Conservation (phyloP, 2,113 vertebrate genomes). For the Peromyscus leucopus region DNA sequence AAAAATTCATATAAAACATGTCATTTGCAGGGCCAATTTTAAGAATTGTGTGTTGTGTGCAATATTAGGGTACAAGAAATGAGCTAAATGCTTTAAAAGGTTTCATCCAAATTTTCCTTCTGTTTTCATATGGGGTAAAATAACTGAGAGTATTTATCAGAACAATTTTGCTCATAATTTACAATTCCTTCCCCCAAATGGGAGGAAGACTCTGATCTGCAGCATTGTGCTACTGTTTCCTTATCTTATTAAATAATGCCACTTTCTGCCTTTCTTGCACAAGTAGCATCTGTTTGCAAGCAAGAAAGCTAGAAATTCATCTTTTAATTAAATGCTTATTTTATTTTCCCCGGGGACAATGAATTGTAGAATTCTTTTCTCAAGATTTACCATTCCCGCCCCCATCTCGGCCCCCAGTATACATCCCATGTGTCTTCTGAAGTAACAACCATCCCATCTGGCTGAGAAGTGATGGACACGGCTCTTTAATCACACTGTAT, state of each 20-base stretch:
- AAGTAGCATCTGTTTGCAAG: conserved; percentile 75
- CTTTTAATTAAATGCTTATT: conserved; percentile 80
- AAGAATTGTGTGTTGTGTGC: conserved; percentile 2
- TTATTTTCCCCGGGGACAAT: conserved; percentile 69
- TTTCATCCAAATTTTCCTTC: conserved; percentile 60
- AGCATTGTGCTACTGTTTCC: conserved; percentile 39
- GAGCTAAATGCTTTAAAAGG: conserved; percentile 61
- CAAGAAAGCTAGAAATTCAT: conserved; percentile 66
- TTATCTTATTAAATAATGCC: conserved; percentile 72
- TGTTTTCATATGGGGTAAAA: conserved; percentile 49
- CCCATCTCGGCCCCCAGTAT: conserved; percentile 37
- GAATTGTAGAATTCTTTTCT: conserved; percentile 65
- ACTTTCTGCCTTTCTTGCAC: conserved; percentile 63
- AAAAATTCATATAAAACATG: conserved; percentile 35
- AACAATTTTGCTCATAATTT: conserved; percentile 61
- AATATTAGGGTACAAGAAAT: not conserved
- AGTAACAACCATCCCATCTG: conserved; percentile 76
- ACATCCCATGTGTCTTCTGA: conserved; percentile 64
- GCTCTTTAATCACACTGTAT: conserved; percentile 74
- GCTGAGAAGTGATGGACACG: conserved; percentile 68
- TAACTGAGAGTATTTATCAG: conserved; percentile 51
- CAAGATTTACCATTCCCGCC: conserved; percentile 63
- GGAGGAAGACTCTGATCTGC: conserved; percentile 64
- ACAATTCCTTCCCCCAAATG: conserved; percentile 52
- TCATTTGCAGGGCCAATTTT: not conserved